phyloP scores from a whole-genome alignment of 1,140 invertebrate genomes.

The Drosophila lacertosa region DNA sequence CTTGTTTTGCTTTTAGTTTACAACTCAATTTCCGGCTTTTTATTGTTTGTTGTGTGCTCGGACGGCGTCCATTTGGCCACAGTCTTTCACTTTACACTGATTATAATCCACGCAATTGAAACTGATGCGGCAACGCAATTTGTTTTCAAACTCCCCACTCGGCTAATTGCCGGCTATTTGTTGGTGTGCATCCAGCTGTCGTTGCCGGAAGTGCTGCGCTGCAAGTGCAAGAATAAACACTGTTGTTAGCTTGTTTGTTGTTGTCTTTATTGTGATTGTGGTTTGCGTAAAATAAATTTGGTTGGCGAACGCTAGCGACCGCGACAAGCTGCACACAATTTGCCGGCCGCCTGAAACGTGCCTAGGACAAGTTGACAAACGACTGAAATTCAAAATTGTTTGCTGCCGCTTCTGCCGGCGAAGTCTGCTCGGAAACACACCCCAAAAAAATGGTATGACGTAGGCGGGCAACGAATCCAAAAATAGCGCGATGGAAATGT shows the following conservation, averaged over 20 bases:
- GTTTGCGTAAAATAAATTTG: conserved; percentile 26
- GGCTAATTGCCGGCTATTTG: conserved; percentile 25
- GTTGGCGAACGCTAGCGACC: conserved; percentile 32
- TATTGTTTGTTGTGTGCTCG: conserved; percentile 49
- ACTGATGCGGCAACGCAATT: conserved; percentile 16
- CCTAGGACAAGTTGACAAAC: conserved; percentile 70
- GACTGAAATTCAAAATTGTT: conserved; percentile 65
- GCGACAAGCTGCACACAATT: conserved; percentile 7
- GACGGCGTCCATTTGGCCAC: conserved; percentile 42
- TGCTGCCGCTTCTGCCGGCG: conserved; percentile 19
- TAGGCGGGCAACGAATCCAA: conserved; percentile 48
- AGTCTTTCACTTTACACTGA: conserved; percentile 13
- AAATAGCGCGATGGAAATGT: conserved; percentile 65
- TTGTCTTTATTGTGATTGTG: conserved; percentile 15
- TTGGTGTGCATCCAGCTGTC: conserved; percentile 62
- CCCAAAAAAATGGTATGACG: conserved; percentile 42
- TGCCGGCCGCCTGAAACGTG: conserved; percentile 20
- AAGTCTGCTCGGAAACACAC: conserved; percentile 51
- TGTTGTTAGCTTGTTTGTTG: conserved; percentile 38
- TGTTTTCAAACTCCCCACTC: conserved; percentile 1
- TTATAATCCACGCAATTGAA: conserved; percentile 22
- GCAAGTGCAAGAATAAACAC: conserved; percentile 70
- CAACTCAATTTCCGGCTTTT: conserved; percentile 66
- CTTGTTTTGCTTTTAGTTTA: conserved; percentile 31
- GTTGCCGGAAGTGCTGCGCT: conserved; percentile 60